phyloP scores from a whole-genome alignment of 2,797 vertebrate genomes.

The Neosilurus hyrtlii region DNA sequence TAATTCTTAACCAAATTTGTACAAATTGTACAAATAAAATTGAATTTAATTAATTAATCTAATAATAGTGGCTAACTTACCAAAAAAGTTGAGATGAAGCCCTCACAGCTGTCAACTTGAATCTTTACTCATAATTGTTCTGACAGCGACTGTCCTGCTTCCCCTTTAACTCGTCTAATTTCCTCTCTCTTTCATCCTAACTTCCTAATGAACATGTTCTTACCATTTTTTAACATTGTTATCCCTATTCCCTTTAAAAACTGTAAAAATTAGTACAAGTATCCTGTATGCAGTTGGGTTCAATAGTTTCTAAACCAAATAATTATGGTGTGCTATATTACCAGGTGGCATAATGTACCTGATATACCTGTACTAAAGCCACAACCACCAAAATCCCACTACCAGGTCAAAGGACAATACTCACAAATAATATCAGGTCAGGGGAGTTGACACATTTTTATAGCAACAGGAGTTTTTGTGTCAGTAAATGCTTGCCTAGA shows the following conservation, averaged over 20 bases:
- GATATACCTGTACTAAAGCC: not conserved
- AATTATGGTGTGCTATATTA: not conserved
- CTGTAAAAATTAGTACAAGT: not conserved
- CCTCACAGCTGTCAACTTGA: no score
- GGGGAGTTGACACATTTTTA: no score
- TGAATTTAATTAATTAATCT: not conserved
- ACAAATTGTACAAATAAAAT: no score
- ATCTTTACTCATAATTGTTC: not conserved
- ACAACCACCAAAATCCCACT: not conserved
- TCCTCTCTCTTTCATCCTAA: not conserved
- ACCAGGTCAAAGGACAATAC: no score
- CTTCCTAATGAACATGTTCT: not conserved
- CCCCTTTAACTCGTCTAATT: not conserved
- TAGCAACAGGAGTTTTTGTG: no score
- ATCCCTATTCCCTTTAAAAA: not conserved
- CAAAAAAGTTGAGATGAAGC: not conserved
- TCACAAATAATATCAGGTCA: no score
- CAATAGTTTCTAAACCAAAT: not conserved
- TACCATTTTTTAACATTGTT: not conserved
- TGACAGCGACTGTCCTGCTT: not conserved
- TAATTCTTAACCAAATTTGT: no score
- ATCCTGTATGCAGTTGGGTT: not conserved
- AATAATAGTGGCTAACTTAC: not conserved
- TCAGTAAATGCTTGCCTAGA: no score
- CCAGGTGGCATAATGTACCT: not conserved